These are phyloP conservation scores for Berghia stephanieae DNA, from an alignment of 1,140 invertebrate genomes.

Conservation along the genomic window DNA sequence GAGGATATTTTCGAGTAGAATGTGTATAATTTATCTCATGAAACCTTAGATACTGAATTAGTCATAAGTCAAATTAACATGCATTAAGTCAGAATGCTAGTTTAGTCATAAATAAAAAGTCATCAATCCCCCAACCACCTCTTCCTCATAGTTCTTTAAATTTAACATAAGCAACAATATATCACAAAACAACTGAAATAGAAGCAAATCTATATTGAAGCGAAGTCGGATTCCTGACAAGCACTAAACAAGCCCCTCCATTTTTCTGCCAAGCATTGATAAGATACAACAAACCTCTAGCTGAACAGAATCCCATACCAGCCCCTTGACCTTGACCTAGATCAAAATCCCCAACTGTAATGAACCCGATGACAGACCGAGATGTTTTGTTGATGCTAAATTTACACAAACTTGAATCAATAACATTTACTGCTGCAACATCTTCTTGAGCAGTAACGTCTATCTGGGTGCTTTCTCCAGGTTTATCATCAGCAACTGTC, in stretches of 20 bases:
- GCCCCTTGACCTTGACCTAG: slow-evolving; percentile 66
- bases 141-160: too few relatives aligned
- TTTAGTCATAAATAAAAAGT: too few relatives aligned
- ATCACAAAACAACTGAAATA: slow-evolving; percentile 24
- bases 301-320: slow-evolving; percentile 54
- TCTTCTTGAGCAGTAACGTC: too few relatives aligned
- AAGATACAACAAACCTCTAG: slow-evolving; percentile 40
- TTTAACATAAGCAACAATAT: too few relatives aligned
- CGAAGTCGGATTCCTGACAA: slow-evolving; percentile 52
- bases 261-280: neutral
- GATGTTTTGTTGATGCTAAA: neutral
- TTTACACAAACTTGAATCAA: neutral
- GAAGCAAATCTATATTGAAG: slow-evolving; percentile 59
- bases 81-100: too few relatives aligned
- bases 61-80: too few relatives aligned
- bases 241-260: slow-evolving; percentile 35
- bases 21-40: too few relatives aligned
- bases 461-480: neutral
- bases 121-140: too few relatives aligned
- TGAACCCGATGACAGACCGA: slow-evolving; percentile 78
- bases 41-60: too few relatives aligned
- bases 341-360: slow-evolving; percentile 77
- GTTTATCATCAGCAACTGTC: slow-evolving; percentile 17
- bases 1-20: too few relatives aligned
- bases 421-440: neutral